Conservation (phyloP, 1,140 invertebrate genomes). For the Nasonia giraulti region DNA sequence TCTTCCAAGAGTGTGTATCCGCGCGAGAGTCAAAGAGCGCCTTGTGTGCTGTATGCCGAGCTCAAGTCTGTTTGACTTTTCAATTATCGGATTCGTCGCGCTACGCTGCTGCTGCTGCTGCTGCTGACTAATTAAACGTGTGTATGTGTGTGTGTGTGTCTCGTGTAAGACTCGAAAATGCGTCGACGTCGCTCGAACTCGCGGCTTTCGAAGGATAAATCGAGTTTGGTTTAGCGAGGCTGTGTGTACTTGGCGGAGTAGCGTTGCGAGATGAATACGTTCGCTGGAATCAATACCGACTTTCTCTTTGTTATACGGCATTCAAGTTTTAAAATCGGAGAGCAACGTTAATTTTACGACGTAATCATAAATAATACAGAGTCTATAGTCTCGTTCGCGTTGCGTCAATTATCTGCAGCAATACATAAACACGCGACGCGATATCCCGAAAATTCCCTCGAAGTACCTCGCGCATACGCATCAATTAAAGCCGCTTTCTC, state of each 20-base stretch:
- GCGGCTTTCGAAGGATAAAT: neutral
- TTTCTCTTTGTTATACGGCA: neutral
- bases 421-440: no score
- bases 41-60: no score
- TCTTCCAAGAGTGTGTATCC: neutral
- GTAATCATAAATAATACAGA: no score
- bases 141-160: neutral
- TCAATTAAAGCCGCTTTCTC: no score
- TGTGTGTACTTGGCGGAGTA: no score
- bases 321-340: neutral
- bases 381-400: no score
- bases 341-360: no score
- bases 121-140: neutral
- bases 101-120: neutral
- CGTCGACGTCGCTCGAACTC: neutral
- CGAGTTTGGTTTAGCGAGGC: no score
- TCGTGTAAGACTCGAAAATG: neutral
- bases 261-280: neutral
- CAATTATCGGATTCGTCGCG: conserved; percentile 17
- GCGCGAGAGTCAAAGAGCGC: neutral
- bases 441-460: neutral
- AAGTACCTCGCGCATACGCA: neutral
- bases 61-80: conserved; percentile 21
- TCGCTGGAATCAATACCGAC: neutral
- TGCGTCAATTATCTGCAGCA: no score